Evolutionary conservation across 2,797 vertebrate genomes (phyloP), one percentile per base, ranked within the genome.

Genomic region (Pipistrellus pipistrellus): DNA sequence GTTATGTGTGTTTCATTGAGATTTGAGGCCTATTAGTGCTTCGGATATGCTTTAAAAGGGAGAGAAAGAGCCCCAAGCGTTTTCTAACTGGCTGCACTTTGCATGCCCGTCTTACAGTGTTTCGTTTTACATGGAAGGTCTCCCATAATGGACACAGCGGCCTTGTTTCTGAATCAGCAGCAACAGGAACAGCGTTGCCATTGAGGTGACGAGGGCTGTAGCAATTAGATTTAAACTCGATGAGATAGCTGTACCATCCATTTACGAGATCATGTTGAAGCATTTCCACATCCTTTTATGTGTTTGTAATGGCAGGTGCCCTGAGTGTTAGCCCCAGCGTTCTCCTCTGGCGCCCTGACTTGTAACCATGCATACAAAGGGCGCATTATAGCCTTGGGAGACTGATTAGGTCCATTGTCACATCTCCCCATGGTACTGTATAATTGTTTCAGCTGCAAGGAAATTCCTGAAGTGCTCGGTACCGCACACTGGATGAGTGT

Each of bases 401-500:
- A 73, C 93, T 94, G 95, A 97, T 98, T 98, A 96, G 88, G 89
- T 96, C 69, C 41, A 35, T n/a, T 97, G 97, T 96, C 95, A 94
- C 78, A 90, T 96, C 95, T 95, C 83, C 93, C 91, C 48, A 0
- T 51, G 38, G 66, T 73, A 9, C 85, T 78, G 14, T 75, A 5
- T 97, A 97, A 97, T 95, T 97, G 97, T 97, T 97, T 96, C 95
- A 97, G 93, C 30, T 80, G 88, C 95, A 96, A 97, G 96, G 48
- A 82, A 83, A 95, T 95, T 97, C 46, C 77, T 44, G 73, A 80
- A 96, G 97, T 94, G 86, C 90, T 96, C 92, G 93, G 88, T 85
- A 41, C 83, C 0, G 0, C 51, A 30, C 8, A 75, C 4, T 93
- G 72, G 82, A 95, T 92, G 18, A 72, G 57, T 95, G 97, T 96